Percentiles rank a stretch among this genome's conserved stretches.
phyloP scores from a whole-genome alignment of 2,113 vertebrate species.

The Alethe diademata region DNA sequence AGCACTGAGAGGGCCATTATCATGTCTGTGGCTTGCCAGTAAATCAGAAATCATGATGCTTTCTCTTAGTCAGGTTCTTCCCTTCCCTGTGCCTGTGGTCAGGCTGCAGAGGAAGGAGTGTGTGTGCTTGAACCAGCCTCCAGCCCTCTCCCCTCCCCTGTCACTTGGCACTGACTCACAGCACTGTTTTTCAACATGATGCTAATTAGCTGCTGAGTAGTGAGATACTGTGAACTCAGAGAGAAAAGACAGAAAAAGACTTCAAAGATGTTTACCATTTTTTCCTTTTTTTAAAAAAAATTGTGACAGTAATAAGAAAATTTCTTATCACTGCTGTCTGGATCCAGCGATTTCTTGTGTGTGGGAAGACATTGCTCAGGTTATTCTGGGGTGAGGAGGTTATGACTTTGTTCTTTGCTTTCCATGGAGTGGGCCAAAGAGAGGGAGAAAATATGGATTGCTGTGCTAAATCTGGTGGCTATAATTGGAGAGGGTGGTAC shows the following conservation, averaged over 20 bases:
- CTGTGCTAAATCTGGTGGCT: background rate
- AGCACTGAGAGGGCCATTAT: background rate
- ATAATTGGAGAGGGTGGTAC: background rate
- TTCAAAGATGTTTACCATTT: slow-evolving; percentile 12
- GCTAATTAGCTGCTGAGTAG: slow-evolving; percentile 16
- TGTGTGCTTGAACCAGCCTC: background rate
- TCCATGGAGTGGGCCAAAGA: background rate
- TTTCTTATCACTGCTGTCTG: background rate
- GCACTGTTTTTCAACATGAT: background rate
- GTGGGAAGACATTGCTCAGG: background rate
- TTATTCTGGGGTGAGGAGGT: background rate
- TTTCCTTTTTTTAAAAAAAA: background rate
- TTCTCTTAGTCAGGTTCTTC: background rate
- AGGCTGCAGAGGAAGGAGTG: background rate
- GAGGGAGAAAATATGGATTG: background rate
- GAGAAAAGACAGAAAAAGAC: slow-evolving; percentile 2
- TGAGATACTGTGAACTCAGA: background rate
- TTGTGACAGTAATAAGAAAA: background rate
- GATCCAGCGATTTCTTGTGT: background rate
- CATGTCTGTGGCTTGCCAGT: background rate
- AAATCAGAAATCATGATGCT: background rate
- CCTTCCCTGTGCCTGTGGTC: background rate
- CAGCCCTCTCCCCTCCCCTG: background rate
- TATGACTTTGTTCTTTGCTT: background rate
- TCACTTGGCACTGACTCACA: background rate